phyloP scores from a whole-genome alignment of 2,797 vertebrate species.

The Gymnodraco acuticeps region DNA sequence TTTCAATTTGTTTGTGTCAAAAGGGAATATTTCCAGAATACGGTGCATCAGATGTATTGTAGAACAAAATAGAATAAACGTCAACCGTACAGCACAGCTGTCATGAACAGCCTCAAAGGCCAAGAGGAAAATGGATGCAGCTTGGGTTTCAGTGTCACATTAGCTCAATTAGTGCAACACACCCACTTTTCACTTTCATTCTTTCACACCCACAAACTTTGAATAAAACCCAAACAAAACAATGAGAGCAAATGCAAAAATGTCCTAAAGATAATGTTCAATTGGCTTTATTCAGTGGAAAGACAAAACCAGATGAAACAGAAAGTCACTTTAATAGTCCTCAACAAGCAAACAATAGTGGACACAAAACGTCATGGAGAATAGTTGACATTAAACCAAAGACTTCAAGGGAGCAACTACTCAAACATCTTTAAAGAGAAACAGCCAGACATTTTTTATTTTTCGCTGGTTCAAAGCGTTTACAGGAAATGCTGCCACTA shows the following conservation, averaged over 20 bases:
- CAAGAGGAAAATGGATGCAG: slow-evolving; percentile 43
- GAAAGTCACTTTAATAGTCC: neutral
- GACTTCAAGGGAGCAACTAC: neutral
- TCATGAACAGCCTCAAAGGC: slow-evolving; percentile 45
- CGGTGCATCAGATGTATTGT: neutral
- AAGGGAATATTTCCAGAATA: neutral
- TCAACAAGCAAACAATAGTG: neutral
- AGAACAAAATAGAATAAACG: neutral
- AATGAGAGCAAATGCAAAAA: neutral
- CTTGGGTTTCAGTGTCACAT: slow-evolving; percentile 43
- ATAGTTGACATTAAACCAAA: neutral
- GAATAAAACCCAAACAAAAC: neutral
- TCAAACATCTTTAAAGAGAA: neutral
- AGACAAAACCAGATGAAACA: neutral
- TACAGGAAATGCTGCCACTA: neutral
- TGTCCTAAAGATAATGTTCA: neutral
- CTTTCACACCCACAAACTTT: neutral
- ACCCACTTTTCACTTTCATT: slow-evolving; percentile 38
- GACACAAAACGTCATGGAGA: neutral
- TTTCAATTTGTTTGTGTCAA: neutral
- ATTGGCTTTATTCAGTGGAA: neutral
- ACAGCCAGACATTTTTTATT: slow-evolving; percentile 13
- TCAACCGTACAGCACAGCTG: neutral
- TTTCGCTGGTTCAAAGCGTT: neutral
- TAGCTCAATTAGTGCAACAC: slow-evolving; percentile 38